These are phyloP conservation scores for Aegypius monachus DNA, from an alignment of 2,113 vertebrate species.

Conservation along the genomic window DNA sequence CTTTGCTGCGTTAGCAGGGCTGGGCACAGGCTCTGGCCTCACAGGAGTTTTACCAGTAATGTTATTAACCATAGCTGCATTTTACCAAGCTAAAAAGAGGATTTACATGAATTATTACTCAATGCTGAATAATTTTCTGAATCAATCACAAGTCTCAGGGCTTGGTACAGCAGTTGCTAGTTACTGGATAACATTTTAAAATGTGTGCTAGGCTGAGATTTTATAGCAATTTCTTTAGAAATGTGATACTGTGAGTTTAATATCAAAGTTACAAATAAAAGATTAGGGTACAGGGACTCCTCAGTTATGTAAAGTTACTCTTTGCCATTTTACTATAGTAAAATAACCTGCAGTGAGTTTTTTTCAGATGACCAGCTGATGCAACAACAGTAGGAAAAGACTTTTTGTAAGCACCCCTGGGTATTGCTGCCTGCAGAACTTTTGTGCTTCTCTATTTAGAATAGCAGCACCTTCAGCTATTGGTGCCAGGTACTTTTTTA, in stretches of 20 bases:
- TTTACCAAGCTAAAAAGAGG: background rate
- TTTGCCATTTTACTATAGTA: background rate
- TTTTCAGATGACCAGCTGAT: background rate
- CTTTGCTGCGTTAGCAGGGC: background rate
- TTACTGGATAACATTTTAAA: background rate
- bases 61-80: background rate
- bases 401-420: background rate
- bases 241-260: background rate
- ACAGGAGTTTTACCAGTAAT: background rate
- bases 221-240: background rate
- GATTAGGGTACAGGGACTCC: background rate
- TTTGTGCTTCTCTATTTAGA: background rate
- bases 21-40: background rate
- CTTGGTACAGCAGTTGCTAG: background rate
- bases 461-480: background rate
- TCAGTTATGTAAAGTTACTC: background rate
- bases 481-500: background rate
- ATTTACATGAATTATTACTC: background rate
- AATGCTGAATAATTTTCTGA: background rate
- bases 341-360: background rate
- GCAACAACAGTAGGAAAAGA: background rate
- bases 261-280: background rate
- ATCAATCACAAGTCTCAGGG: background rate
- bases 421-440: background rate
- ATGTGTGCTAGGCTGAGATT: background rate